phyloP scores from a whole-genome alignment of 2,113 vertebrate genomes.

The Falcunculus frontatus region DNA sequence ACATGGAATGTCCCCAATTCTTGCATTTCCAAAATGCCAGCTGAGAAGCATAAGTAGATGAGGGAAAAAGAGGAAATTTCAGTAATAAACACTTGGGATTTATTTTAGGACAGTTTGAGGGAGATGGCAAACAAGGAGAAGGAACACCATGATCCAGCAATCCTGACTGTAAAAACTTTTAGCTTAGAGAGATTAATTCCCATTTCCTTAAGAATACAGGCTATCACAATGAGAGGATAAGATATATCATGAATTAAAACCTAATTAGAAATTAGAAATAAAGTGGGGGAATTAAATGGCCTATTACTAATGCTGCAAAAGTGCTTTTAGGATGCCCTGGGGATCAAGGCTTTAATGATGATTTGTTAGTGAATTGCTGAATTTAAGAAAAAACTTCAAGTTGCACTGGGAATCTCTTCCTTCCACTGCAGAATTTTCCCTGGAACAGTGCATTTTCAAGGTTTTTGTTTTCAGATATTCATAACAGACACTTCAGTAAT shows the following conservation, averaged over 20 bases:
- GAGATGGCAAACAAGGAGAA: neutral
- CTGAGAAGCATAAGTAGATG: neutral
- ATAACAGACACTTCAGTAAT: neutral
- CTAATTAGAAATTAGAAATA: slow-evolving; percentile 29
- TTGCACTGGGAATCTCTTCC: neutral
- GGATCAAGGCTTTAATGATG: neutral
- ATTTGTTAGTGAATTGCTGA: slow-evolving; percentile 35
- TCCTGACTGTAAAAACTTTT: neutral
- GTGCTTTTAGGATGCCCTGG: neutral
- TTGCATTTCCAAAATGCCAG: neutral
- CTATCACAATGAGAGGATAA: neutral
- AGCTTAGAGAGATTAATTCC: neutral
- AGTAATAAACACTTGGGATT: neutral
- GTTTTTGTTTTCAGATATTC: neutral
- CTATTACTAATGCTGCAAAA: slow-evolving; percentile 1
- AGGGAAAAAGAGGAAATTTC: neutral
- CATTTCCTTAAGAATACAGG: neutral
- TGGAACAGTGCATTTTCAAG: neutral
- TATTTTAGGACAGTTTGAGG: neutral
- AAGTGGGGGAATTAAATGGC: neutral
- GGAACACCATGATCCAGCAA: neutral
- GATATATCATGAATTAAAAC: neutral
- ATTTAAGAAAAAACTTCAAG: neutral
- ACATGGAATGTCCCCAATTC: neutral
- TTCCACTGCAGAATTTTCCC: neutral